Evolutionary conservation across 2,113 vertebrate genomes (phyloP).

Genomic region (Nematolebias whitei): DNA sequence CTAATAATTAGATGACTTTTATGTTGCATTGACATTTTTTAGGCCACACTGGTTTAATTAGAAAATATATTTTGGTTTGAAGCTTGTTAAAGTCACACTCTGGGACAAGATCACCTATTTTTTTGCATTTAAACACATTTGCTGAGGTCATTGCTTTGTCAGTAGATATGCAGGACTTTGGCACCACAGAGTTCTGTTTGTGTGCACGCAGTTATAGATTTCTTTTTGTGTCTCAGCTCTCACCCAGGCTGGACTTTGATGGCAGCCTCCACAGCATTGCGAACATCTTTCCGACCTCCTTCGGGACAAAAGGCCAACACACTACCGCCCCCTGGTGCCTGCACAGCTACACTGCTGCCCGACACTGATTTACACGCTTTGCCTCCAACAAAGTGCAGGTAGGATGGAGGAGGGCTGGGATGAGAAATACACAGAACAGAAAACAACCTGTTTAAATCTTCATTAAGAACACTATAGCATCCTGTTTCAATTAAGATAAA

Average conservation of each 20-base stretch:
- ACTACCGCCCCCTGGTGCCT: constrained; percentile 62
- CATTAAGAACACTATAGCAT: no score
- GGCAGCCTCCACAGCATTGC: constrained; percentile 84
- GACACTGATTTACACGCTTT: constrained; percentile 83
- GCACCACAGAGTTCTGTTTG: background rate
- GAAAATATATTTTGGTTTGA: no score
- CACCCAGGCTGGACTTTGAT: constrained; percentile 84
- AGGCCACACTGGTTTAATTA: no score
- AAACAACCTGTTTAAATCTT: background rate
- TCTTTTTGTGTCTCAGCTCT: constrained; percentile 20
- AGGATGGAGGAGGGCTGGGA: constrained; percentile 76
- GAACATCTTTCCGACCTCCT: constrained; percentile 84
- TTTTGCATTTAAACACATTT: no score
- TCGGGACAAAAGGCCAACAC: constrained; percentile 83
- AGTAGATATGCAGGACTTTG: background rate
- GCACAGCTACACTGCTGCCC: constrained; percentile 79
- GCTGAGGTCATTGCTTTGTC: background rate
- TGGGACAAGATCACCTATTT: no score
- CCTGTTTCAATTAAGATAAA: background rate
- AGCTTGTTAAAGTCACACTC: no score
- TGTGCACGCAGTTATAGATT: background rate
- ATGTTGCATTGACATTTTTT: no score
- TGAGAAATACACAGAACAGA: background rate
- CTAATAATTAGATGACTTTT: no score
- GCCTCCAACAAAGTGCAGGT: constrained; percentile 82